These are phyloP conservation scores for Ischnus inquisitorius DNA, from an alignment of 2,888 invertebrate genomes.

Conservation along the genomic window DNA sequence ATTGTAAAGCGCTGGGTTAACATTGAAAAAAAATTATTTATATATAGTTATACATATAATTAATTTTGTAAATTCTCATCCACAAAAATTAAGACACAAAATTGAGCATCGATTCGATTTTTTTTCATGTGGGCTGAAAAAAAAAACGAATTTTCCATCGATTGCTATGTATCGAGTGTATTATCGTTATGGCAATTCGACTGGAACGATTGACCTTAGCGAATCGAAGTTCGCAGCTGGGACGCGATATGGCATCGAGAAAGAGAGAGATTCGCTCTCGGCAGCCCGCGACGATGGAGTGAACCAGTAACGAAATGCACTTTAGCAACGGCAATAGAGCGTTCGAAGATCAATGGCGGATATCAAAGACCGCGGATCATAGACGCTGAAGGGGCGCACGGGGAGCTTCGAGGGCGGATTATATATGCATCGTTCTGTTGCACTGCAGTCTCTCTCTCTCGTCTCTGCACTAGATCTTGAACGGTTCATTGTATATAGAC, in stretches of 20 bases:
- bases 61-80: too few relatives aligned
- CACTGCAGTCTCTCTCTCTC: slow-evolving; percentile 3
- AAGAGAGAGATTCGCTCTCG: neutral
- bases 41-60: too few relatives aligned
- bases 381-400: slow-evolving; percentile 17
- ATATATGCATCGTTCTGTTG: slow-evolving; percentile 17
- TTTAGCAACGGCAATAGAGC: slow-evolving; percentile 38
- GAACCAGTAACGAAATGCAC: slow-evolving; percentile 18
- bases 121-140: too few relatives aligned
- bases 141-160: too few relatives aligned
- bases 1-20: too few relatives aligned
- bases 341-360: slow-evolving; percentile 51
- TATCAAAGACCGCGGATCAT: slow-evolving; percentile 22
- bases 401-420: slow-evolving; percentile 8
- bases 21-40: too few relatives aligned
- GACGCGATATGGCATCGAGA: neutral
- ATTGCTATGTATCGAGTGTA: too few relatives aligned
- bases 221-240: slow-evolving; percentile 3
- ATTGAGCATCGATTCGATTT: too few relatives aligned
- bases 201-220: neutral
- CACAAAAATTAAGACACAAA: too few relatives aligned
- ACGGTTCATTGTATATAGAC: neutral
- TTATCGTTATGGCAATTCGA: neutral
- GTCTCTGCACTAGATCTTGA: neutral
- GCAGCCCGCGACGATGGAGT: neutral